phyloP scores from a whole-genome alignment of 2,797 vertebrate genomes.

The Platyrinchus mystaceus region DNA sequence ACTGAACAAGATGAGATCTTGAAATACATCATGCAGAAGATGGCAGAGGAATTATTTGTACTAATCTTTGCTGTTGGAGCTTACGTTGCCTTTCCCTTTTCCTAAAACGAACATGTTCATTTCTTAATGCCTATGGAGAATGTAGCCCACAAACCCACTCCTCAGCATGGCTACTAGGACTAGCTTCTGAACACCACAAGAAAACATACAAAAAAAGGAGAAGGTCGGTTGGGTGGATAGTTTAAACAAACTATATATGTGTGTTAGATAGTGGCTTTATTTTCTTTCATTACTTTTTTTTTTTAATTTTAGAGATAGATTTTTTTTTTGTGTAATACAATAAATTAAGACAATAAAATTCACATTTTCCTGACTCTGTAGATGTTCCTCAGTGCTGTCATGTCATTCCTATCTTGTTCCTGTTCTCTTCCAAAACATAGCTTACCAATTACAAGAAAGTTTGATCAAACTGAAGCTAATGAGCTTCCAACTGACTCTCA shows the following conservation, averaged over 20 bases:
- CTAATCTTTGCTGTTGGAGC: not conserved
- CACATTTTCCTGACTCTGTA: not conserved
- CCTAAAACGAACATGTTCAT: not conserved
- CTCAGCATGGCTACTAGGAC: not conserved
- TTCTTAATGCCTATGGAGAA: not conserved
- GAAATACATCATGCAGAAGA: not conserved
- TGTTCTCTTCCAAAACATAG: not conserved
- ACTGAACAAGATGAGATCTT: not conserved
- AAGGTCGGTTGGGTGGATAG: rapidly evolving
- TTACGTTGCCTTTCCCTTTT: not conserved
- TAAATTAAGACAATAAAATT: not conserved
- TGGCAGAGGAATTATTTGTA: not conserved
- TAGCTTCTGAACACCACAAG: not conserved
- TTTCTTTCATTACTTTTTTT: not conserved
- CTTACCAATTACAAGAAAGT: not conserved
- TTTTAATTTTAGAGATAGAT: not conserved
- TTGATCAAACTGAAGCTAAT: not conserved
- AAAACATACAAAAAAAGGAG: not conserved
- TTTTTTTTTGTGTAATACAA: not conserved
- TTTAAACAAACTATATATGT: not conserved
- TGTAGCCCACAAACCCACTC: not conserved
- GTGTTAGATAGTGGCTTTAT: not conserved
- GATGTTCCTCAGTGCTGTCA: not conserved
- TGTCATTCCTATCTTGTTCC: not conserved
- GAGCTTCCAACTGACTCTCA: not conserved